A percentile compares a stretch with the other conserved stretches of the same genome.
Conservation (phyloP, 2,797 vertebrate species). For the Channallabes apus region DNA sequence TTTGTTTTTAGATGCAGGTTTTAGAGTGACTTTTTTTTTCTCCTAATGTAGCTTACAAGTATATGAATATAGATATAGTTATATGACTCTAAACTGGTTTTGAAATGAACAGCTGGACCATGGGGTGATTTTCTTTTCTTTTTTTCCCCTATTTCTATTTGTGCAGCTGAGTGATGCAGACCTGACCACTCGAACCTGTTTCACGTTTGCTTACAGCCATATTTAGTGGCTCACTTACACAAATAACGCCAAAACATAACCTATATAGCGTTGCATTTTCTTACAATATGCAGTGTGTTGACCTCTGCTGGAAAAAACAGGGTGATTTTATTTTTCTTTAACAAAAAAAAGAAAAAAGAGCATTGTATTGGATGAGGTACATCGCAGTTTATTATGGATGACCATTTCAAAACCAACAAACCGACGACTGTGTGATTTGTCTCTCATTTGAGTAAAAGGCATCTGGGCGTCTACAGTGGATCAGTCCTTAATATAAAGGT, state of each 20-base stretch:
- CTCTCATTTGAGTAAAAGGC: not conserved
- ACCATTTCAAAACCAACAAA: not conserved
- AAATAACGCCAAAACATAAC: not conserved
- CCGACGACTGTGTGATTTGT: not conserved
- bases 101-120: conserved; percentile 21
- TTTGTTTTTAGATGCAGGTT: conserved; percentile 85
- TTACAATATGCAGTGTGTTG: not conserved
- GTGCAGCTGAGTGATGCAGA: conserved; percentile 55
- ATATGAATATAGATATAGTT: conserved; percentile 65
- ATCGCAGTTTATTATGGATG: not conserved
- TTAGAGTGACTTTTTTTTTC: conserved; percentile 83
- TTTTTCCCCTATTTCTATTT: not conserved
- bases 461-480: not conserved
- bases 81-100: conserved; percentile 25
- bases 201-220: conserved; percentile 53
- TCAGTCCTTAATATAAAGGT: not conserved
- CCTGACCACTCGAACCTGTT: conserved; percentile 56
- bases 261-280: not conserved
- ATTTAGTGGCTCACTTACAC: not conserved
- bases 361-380: not conserved
- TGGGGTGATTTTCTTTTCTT: not conserved
- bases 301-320: not conserved
- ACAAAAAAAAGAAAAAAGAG: not conserved
- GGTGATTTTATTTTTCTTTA: not conserved
- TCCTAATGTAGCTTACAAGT: conserved; percentile 85